Base-by-base conservation (phyloP, 1,140 invertebrate genomes). In the Psilanteris sp. region DNA sequence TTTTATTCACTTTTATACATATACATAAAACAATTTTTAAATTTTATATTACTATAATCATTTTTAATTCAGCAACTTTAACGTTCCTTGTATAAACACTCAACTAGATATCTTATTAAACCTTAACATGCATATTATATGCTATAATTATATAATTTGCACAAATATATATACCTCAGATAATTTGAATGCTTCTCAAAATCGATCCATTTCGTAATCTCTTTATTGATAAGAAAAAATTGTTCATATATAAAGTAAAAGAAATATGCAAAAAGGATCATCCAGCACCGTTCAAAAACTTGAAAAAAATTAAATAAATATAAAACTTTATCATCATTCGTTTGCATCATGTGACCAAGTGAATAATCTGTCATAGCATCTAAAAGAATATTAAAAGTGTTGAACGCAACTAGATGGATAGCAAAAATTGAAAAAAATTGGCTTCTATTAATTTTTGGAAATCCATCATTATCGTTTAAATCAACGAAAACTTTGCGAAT, bases 221-320 rank as follows among this genome's bases (percentile, higher is more conserved):
- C 14, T 5, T 20, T 24, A 13, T 55, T 39, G 4, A 55, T 5
- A 18, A 1, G 6, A 3, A 16, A 18, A 29, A 39, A 55, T 1
- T 52, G 24, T 9, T 36, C 5, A 4, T 29, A 31, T 8, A 55
- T 13, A 1, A 11, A 10, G 5, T 3, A 55, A 18, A 39, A 39
- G 7, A 55, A 55, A 8, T 41, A 7, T 1, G 13, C 6, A 11
- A 32, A 32, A 15, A 59, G 7, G 3, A 59, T 20, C 1, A 34
- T 43, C 39, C 37, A 59, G 6, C 14, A 32, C 1, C 54, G 26
- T 15, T 44, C 54, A 0, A 43, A 7, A 15, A 34, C 22, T 24
- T 44, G 37, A 8, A 44, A 32, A 16, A 61, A 36, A n/a, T 61
- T 61, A 11, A 46, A 61, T 1, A 61, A 0, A 20, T 36, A 61